Evolutionary conservation across 2,797 vertebrate species (phyloP).

Genomic region (Chrysocyon brachyurus): DNA sequence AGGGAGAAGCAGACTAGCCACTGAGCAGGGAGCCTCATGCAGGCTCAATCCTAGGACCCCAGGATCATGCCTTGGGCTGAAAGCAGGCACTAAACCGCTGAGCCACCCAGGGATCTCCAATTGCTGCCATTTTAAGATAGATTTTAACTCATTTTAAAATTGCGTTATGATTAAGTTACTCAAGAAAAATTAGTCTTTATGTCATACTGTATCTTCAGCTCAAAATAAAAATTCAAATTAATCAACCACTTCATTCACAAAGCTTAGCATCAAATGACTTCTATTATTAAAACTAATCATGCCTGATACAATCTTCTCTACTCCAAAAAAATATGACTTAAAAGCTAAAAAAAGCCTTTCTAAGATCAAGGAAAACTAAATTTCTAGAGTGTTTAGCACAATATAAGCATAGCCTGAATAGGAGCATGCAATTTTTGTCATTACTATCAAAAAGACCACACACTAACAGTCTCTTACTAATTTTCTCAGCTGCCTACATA

Average conservation of each 20-base stretch:
- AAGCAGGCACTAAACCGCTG: too few species aligned
- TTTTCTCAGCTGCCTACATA: neutral
- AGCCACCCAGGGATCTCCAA: too few species aligned
- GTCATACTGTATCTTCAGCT: neutral
- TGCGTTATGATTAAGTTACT: neutral
- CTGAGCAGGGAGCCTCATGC: too few species aligned
- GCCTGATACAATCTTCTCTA: neutral
- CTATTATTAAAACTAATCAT: neutral
- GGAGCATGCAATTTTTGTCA: neutral
- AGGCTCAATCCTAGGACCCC: too few species aligned
- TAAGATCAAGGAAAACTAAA: neutral
- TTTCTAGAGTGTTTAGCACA: neutral
- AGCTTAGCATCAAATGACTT: neutral
- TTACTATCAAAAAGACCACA: neutral
- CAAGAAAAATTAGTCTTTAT: neutral
- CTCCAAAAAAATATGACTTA: neutral
- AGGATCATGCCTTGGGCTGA: too few species aligned
- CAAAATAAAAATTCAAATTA: slow-evolving; percentile 23
- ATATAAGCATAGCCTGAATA: neutral
- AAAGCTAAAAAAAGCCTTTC: neutral
- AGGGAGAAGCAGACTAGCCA: too few species aligned
- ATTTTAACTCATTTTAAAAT: slow-evolving; percentile 14
- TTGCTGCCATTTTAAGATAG: neutral
- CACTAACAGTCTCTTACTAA: neutral
- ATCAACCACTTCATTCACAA: neutral